Evolutionary conservation across 2,888 invertebrate genomes (phyloP), one percentile per base, ranked within the genome.

Genomic region (Drosophila villosipedis): DNA sequence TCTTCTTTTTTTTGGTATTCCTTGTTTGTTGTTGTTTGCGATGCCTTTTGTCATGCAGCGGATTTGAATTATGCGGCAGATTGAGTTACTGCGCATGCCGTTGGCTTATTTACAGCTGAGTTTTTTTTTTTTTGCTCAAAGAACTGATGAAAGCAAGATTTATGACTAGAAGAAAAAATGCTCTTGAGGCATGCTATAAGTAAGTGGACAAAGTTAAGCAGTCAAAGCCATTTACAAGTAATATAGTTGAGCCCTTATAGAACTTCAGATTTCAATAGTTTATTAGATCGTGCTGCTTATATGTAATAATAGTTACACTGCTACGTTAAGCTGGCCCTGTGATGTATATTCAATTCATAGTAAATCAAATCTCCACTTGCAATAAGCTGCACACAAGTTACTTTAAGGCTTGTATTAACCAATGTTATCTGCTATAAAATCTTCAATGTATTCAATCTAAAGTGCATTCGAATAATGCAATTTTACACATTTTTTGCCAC

Each of bases 41-140:
- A 14, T 35, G 35, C 30, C 60, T 67, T 71, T 81, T 70, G 72
- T 73, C 64, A 52, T 76, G 82, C 72, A 60, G 61, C 69, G 73
- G 73, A 71, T 75, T 87, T 79, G 72, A 86, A 82, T 91, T 86
- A 82, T 87, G 82, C 68, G 88, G 71, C 78, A 87, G 90, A 87
- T 85, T 87, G 89, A 76, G 82, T 87, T 73, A 68, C 67, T 87
- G 90, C 87, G 75, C 82, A 73, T 76, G 84, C 82, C 82, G 73
- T 78, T 62, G 65, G 82, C 82, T 73, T 84, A 87, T 91, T 91
- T 90, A 80, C 71, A 69, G 50, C 54, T 16, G 14, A 50, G 54
- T 52, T 64, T 61, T 47, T 30, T 31, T 57, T 19, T 12, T 31
- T 39, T 39, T 39, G 63, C 54, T 64, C 68, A 50, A 65, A 35